Percentiles rank a stretch among this genome's conserved stretches.
Evolutionary conservation across 2,113 vertebrate species (phyloP).

Genomic region (Bagarius yarrelli): DNA sequence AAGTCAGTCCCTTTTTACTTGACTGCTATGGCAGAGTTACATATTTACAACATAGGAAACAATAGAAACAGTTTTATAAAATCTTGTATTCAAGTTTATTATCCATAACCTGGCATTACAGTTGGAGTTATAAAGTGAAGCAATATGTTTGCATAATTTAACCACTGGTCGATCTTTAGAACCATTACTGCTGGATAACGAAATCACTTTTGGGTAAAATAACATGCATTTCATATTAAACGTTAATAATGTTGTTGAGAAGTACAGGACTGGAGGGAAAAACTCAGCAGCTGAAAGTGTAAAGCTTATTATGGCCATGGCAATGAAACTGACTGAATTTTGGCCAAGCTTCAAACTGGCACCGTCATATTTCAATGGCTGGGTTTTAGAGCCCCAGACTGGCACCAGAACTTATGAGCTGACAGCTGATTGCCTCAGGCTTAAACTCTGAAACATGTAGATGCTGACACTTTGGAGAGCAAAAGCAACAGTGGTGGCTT

Average conservation of each 20-base stretch:
- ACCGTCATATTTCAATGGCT: not conserved
- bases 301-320: not conserved
- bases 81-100: too few relatives aligned
- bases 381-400: not conserved
- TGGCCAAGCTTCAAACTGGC: slow-evolving; percentile 7
- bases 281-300: not conserved
- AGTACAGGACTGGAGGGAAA: not conserved
- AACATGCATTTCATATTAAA: slow-evolving; percentile 10
- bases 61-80: too few relatives aligned
- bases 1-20: too few relatives aligned
- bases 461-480: not conserved
- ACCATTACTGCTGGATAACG: not conserved
- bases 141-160: too few relatives aligned
- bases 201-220: not conserved
- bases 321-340: not conserved
- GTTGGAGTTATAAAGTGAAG: too few relatives aligned
- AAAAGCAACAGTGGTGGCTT: not conserved
- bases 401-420: not conserved
- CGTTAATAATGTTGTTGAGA: not conserved
- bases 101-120: too few relatives aligned
- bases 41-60: too few relatives aligned
- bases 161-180: not conserved
- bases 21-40: too few relatives aligned
- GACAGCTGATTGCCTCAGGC: slow-evolving; percentile 22
- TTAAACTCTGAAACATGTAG: not conserved